phyloP scores from a whole-genome alignment of 1,140 invertebrate genomes.

The Potamilus streckersoni region DNA sequence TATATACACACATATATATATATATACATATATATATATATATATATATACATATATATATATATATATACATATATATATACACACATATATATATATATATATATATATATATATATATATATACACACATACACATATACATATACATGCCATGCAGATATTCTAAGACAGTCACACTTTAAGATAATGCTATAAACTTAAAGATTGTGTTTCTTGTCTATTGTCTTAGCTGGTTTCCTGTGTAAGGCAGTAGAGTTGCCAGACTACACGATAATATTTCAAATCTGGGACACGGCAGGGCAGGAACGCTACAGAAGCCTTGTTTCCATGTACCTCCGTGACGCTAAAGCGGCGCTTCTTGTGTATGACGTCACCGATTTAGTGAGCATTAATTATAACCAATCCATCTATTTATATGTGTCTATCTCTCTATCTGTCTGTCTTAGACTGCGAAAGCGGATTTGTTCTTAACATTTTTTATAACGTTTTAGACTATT shows the following conservation, averaged over 20 bases:
- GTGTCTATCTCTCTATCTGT: background rate
- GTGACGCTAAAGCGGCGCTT: slow-evolving; percentile 44
- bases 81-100: too few relatives aligned
- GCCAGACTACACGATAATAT: slow-evolving; percentile 74
- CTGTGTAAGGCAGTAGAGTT: slow-evolving; percentile 43
- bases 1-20: too few relatives aligned
- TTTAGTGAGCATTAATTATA: slow-evolving; percentile 20
- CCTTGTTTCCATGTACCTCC: slow-evolving; percentile 91
- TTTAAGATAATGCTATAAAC: background rate
- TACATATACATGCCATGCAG: too few relatives aligned
- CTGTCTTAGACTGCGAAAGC: background rate
- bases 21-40: too few relatives aligned
- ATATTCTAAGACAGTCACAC: background rate
- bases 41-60: too few relatives aligned
- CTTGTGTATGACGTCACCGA: slow-evolving; percentile 50
- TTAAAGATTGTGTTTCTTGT: background rate
- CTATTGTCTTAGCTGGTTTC: slow-evolving; percentile 40
- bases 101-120: too few relatives aligned
- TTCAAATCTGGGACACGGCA: slow-evolving; percentile 99
- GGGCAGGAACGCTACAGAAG: slow-evolving; percentile 98
- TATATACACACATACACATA: too few relatives aligned
- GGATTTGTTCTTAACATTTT: background rate
- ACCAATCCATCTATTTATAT: background rate
- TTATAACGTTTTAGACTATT: background rate
- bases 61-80: too few relatives aligned